Base-by-base conservation (phyloP, 2,113 vertebrate species). In the Phainopepla nitens region DNA sequence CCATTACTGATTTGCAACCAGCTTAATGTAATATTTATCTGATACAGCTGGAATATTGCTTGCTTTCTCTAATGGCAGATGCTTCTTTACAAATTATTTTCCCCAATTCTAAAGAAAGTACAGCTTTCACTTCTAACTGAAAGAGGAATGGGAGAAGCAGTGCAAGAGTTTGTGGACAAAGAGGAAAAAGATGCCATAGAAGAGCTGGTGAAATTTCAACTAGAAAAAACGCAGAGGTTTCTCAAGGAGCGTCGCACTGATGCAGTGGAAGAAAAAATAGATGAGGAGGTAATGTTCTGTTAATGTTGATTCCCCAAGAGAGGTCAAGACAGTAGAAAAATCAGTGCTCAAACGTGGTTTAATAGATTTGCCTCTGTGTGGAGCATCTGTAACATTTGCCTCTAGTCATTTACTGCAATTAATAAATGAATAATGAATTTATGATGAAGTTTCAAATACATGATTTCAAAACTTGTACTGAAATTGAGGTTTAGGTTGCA, bases 151-250 rank as follows among this genome's bases (percentile, higher is more conserved):
- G 99, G 99, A 31, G 99, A 99, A 97, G 99, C 99, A 28, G 99
- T 99, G 76, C 99, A 99, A 92, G 99, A 99, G 95, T 99, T 99
- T 96, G 99, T 99, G 81, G 99, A 99, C 96, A 99, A 99, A 96
- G 99, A 99, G 45, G 99, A 99, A 84, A 99, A 98, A 93, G 99
- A 99, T 68, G 99, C 99, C 82, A 99, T 99, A 64, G 99, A 99
- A 93, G 99, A 99, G 84, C 61, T 99, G 81, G 99, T 99, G 95
- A 98, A 98, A 88, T 99, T 99, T 95, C 99, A 99, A 70, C 98
- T 99, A 73, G 99, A 99, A 96, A 99, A 99, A 96, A 99, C 99
- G 1, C 99, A 99, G 75, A 97, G 98, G 57, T 99, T 99, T 98
- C 99, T 99, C 66, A 98, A 98, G 96, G 98, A 98, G 73, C 98